phyloP scores from a whole-genome alignment of 2,113 vertebrate species.

The Halichoerus grypus region DNA sequence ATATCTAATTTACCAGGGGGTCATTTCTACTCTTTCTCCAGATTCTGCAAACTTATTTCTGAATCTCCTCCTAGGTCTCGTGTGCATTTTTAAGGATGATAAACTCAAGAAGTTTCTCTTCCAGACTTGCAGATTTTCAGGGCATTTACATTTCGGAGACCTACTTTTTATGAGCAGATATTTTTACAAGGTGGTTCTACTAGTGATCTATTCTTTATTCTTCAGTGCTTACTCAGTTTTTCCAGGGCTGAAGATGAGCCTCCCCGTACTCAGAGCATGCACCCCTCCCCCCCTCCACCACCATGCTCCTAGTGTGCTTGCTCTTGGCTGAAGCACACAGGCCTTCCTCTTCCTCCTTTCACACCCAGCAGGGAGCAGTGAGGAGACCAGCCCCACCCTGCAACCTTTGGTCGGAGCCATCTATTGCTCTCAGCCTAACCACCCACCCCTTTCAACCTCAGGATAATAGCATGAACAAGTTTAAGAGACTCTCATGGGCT shows the following conservation, averaged over 20 bases:
- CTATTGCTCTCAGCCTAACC: not conserved
- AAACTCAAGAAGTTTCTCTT: conserved; percentile 47
- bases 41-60: conserved; percentile 16
- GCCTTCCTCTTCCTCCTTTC: conserved; percentile 52
- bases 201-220: conserved; percentile 24
- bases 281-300: not conserved
- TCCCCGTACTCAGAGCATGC: not conserved
- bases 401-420: conserved; percentile 60
- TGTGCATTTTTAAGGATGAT: conserved; percentile 45
- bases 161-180: conserved; percentile 23
- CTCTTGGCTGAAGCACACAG: not conserved
- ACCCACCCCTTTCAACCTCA: not conserved
- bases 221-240: not conserved
- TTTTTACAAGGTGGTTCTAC: conserved; percentile 47
- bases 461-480: not conserved
- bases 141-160: conserved; percentile 53
- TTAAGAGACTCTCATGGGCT: not conserved
- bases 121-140: not conserved
- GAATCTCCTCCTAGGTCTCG: not conserved
- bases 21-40: conserved; percentile 37
- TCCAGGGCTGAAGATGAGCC: not conserved
- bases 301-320: not conserved
- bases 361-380: not conserved
- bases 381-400: conserved; percentile 36
- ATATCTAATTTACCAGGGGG: conserved; percentile 43